phyloP scores from a whole-genome alignment of 1,140 invertebrate species.

The Sarcophaga bullata region DNA sequence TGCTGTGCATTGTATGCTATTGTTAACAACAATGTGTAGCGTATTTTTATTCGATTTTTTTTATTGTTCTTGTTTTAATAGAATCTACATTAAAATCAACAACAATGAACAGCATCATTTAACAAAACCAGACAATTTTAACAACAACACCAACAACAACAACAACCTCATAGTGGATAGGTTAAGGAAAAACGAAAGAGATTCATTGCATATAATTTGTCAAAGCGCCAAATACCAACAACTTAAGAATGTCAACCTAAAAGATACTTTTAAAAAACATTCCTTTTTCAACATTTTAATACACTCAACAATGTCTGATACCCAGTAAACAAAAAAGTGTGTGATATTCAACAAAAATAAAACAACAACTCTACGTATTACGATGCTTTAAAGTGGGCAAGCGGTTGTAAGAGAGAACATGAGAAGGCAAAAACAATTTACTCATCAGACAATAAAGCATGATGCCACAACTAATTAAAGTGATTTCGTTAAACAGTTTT shows the following conservation, averaged over 20 bases:
- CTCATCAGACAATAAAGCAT: constrained; percentile 33
- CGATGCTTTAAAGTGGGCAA: not conserved
- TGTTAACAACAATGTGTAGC: constrained; percentile 11
- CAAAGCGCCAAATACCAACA: constrained; percentile 43
- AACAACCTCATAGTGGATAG: not conserved
- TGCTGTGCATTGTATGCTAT: not conserved
- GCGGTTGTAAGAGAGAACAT: not conserved
- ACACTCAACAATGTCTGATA: not conserved
- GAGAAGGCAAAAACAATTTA: constrained; percentile 14
- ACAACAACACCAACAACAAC: not conserved
- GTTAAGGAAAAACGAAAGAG: not conserved
- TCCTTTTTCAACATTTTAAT: constrained; percentile 31
- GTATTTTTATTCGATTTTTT: not conserved
- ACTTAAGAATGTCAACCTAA: constrained; percentile 40
- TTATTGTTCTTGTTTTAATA: not conserved
- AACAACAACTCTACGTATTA: too few species aligned
- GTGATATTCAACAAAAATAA: not conserved
- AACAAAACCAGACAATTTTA: not conserved
- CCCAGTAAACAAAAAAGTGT: not conserved
- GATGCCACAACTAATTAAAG: constrained; percentile 40
- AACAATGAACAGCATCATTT: constrained; percentile 11
- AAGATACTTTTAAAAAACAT: constrained; percentile 32
- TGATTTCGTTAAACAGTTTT: constrained; percentile 37
- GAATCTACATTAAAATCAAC: constrained; percentile 3
- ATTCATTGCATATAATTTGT: constrained; percentile 38